Evolutionary conservation across 2,888 invertebrate genomes (phyloP), one percentile per base, ranked within the genome.

Genomic region (Eustalomyia histrio): DNA sequence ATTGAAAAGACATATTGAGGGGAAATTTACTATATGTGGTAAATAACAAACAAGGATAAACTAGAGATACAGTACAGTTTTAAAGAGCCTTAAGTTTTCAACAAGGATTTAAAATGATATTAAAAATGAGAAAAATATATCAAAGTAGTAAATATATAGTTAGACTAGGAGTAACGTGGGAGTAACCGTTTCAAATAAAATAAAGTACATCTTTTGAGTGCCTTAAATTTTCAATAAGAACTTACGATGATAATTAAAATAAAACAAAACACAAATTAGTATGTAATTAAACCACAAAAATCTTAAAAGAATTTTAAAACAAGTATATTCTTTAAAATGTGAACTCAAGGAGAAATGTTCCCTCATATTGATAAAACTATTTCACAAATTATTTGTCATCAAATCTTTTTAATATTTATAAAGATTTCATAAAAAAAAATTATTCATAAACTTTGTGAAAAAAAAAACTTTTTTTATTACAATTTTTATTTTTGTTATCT

Each of bases 171-270:
- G n/a, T n/a, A n/a, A n/a, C n/a, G n/a, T n/a, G n/a, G n/a, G n/a
- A n/a, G n/a, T n/a, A n/a, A n/a, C n/a, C n/a, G n/a, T n/a, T n/a
- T n/a, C n/a, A n/a, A n/a, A n/a, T n/a, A n/a, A n/a, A n/a, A 57
- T 58, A 69, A 64, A 50, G 43, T 47, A 24, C 55, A 50, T 9
- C 67, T 55, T 55, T 61, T 21, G 2, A 1, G n/a, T 55, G 61
- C 29, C 33, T 63, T 35, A 39, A 39, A n/a, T 18, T 52, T 76
- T 76, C 71, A 39, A 63, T 72, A 71, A 47, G 65, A 63, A 71
- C 65, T 71, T 72, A 10, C 47, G 35, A 65, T 43, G 14, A 53
- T 50, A 61, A 47, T 67, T 35, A 78, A 61, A 67, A 21, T 58
- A 6, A 60, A 24, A 14, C 10, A 12, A 12, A 6, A 12, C 39